Evolutionary conservation across 2,113 vertebrate genomes (phyloP).

Genomic region (Campylomormyrus tamandua): DNA sequence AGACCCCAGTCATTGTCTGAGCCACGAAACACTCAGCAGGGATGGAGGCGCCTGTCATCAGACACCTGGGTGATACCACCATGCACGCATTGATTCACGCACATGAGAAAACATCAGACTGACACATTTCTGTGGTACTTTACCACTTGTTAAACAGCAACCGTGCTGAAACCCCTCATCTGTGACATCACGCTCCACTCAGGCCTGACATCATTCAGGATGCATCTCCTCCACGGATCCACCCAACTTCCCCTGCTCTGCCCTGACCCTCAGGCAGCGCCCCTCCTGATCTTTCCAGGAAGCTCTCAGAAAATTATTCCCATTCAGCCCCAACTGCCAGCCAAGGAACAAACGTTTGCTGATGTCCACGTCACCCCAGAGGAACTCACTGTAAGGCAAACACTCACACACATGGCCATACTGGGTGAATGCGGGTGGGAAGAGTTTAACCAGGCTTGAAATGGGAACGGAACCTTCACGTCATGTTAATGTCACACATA

Average conservation of each 20-base stretch:
- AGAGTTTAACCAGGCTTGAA: not conserved
- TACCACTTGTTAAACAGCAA: not conserved
- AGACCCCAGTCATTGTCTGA: not conserved
- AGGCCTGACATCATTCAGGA: not conserved
- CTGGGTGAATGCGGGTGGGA: not conserved
- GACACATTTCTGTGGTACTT: not conserved
- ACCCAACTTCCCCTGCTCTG: not conserved
- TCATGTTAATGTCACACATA: not conserved
- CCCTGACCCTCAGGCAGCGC: not conserved
- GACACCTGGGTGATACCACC: not conserved
- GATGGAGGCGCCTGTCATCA: not conserved
- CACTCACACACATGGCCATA: not conserved
- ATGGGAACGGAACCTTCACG: not conserved
- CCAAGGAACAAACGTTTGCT: not conserved
- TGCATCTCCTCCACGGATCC: not conserved
- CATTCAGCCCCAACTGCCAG: not conserved
- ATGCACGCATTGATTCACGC: not conserved
- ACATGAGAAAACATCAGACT: not conserved
- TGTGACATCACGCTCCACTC: not conserved
- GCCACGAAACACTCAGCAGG: too few species aligned
- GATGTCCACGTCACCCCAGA: not conserved
- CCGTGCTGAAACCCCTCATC: not conserved
- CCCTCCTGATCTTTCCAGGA: not conserved
- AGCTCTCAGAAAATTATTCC: not conserved
- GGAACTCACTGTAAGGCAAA: not conserved